Base-by-base conservation (phyloP, 2,888 invertebrate species). In the Altica lythri region DNA sequence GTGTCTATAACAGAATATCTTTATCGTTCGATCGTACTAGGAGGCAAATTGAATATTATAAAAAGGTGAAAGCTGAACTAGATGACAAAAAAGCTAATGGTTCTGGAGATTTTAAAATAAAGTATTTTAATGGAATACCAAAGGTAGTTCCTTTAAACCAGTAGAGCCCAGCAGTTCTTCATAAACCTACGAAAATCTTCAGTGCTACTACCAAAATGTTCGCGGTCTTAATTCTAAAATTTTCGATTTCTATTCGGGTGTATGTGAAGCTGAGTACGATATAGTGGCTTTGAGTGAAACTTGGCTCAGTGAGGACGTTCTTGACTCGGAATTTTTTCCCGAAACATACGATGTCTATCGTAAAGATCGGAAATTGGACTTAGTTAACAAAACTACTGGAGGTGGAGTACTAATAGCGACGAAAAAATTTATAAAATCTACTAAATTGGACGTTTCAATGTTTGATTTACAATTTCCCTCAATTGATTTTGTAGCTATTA, bases 211-310 rank as follows among this genome's bases (percentile, higher is more conserved):
- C 19, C 42, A 45, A 30, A 30, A 30, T 30, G 17, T 44, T 8
- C 17, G 30, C 4, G 44, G 44, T 17, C 13, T 44, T 9, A 45
- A 45, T 12, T 4, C 19, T 10, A 45, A 45, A 19, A 17, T 22
- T 8, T 9, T 10, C 4, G 9, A n/a, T 45, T 45, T 45, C 19
- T 45, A 34, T 45, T 9, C 10, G 22, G 10, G 10, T 18, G 19
- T 34, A 2, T 18, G 34, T 45, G 22, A 22, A 9, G 18, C 12
- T 8, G 45, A 45, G 12, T 45, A 45, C 34, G 32, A 45, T 19
- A 6, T 45, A 4, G 45, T 48, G 10, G 37, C 13, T 4, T 27
- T 48, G 16, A 35, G 25, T 19, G 47, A 47, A n/a, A 47, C 35
- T 12, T 47, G 47, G 47, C 8, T 47, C 2, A 34, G 16, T 47